Base-by-base conservation (phyloP, 2,888 invertebrate genomes). In the Craniophora ligustri region DNA sequence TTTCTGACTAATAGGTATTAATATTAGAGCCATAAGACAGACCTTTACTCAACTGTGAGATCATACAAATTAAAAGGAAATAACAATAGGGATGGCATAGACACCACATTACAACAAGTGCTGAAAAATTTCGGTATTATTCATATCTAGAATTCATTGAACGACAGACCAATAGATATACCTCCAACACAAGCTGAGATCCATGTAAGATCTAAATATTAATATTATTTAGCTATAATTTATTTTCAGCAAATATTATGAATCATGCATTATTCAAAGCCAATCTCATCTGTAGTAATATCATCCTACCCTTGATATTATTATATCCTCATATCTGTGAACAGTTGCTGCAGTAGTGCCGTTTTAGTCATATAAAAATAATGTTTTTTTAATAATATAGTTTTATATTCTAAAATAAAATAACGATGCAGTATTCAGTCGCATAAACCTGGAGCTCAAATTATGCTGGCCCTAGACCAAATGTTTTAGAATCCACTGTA, bases 391-490 rank as follows among this genome's bases (percentile, higher is more conserved):
- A 34, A 47, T 46, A 35, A 42, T 16, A 16, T 21, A 13, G 39
- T 39, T 23, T n/a, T 7, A 36, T n/a, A n/a, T 13, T 26, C n/a
- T 48, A 26, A 32, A 39, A 54, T 31, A 48, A 19, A 30, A 32
- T 23, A 8, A 11, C 31, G n/a, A 10, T 8, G 26, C 42, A 42
- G 5, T 28, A 44, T 42, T 42, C 7, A 39, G 30, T 7, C 19
- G 5, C 13, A 36, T 58, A 53, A 41, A 51, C 15, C 3, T 3
- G 15, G 32, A 31, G 48, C 5, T 44, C 31, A n/a, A 32, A 34
- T 50, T 38, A 39, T 38, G 28, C 35, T 54, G 38, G 67, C 16
- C 28, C 5, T n/a, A 3, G n/a, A 51, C 15, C 4, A 34, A 53
- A 46, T 44, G 11, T 10, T 36, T 16, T 18, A 31, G 6, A 3